phyloP scores from a whole-genome alignment of 1,140 invertebrate genomes.

The Lasaia peninsularis region DNA sequence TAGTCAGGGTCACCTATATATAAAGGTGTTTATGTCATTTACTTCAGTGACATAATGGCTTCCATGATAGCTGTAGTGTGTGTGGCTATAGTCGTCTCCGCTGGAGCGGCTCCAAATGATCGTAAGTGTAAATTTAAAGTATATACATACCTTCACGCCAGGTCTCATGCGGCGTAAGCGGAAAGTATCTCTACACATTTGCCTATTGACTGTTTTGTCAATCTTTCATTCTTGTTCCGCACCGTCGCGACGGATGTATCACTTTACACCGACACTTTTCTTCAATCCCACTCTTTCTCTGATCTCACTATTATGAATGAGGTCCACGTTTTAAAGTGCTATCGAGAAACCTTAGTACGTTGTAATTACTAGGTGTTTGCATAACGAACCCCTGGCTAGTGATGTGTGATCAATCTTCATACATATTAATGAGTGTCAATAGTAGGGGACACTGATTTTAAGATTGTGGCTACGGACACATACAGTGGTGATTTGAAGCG shows the following conservation, averaged over 20 bases:
- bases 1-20: conserved; percentile 44
- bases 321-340: not conserved
- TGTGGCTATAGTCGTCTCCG: conserved; percentile 27
- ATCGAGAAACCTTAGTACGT: conserved; percentile 2
- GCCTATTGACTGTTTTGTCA: too few species aligned
- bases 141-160: too few species aligned
- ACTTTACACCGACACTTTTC: too few species aligned
- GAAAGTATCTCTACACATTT: too few species aligned
- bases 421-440: not conserved
- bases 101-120: conserved; percentile 34
- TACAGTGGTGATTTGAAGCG: too few species aligned
- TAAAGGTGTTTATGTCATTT: conserved; percentile 41
- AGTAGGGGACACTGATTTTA: not conserved
- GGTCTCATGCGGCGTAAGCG: too few species aligned
- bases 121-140: too few species aligned
- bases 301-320: too few species aligned
- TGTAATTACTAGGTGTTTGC: not conserved
- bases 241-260: too few species aligned
- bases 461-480: not conserved
- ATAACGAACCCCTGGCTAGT: not conserved
- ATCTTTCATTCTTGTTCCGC: too few species aligned
- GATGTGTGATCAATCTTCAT: not conserved
- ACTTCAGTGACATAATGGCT: conserved; percentile 34
- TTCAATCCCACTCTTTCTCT: too few species aligned
- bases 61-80: conserved; percentile 29